Percentiles rank a stretch among this genome's conserved stretches.
phyloP scores from a whole-genome alignment of 2,797 vertebrate species.

The Myotis pilosus region DNA sequence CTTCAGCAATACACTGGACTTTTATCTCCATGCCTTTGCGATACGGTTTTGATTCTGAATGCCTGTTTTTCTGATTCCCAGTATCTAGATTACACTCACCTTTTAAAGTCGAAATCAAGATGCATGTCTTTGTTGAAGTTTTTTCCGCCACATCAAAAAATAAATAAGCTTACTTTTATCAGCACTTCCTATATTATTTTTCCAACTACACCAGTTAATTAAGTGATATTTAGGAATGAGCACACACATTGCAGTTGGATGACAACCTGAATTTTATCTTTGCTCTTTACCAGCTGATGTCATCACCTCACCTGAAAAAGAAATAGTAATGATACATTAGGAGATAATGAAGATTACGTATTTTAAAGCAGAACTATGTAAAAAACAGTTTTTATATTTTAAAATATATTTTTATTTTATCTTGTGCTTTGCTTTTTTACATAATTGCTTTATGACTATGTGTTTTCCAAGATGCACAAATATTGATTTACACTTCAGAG shows the following conservation, averaged over 20 bases:
- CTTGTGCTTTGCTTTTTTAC: background rate
- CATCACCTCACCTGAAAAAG: background rate
- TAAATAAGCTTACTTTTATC: background rate
- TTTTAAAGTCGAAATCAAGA: background rate
- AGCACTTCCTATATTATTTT: background rate
- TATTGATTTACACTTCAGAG: background rate
- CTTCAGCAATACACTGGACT: background rate
- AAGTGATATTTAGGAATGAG: background rate
- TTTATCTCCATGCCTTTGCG: background rate
- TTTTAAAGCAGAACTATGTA: background rate
- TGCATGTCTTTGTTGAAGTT: background rate
- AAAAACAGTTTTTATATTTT: background rate
- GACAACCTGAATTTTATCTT: background rate
- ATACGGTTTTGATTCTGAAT: background rate
- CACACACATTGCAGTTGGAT: background rate
- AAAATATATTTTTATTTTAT: background rate
- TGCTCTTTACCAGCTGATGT: background rate
- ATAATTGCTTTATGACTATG: background rate
- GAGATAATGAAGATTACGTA: background rate
- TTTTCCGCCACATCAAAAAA: background rate
- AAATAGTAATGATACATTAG: background rate
- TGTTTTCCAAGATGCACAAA: background rate
- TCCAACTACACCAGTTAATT: background rate
- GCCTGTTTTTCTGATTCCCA: background rate
- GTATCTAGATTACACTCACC: background rate